phyloP scores from a whole-genome alignment of 2,888 invertebrate genomes.

The Blastobasis adustella region DNA sequence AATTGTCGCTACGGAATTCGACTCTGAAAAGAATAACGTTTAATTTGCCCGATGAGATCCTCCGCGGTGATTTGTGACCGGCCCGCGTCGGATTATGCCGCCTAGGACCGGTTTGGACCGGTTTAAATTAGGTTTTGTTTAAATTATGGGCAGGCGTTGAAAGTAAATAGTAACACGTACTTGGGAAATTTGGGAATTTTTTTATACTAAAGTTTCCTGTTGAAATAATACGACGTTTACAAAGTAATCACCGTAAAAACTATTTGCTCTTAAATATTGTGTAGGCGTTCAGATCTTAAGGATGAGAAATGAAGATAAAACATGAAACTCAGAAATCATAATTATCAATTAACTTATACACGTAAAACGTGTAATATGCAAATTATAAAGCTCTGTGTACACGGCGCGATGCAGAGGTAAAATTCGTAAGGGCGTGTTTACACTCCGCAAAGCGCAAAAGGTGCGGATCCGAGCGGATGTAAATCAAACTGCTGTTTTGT shows the following conservation, averaged over 20 bases:
- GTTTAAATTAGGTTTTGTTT: conserved; percentile 5
- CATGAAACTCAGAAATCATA: conserved; percentile 15
- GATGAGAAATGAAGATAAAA: not conserved
- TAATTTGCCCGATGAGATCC: conserved; percentile 59
- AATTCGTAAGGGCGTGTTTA: conserved; percentile 56
- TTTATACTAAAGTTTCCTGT: too few species aligned
- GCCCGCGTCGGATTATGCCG: not conserved
- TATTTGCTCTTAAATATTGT: too few species aligned
- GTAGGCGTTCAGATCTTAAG: too few species aligned
- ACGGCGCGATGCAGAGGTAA: conserved; percentile 24
- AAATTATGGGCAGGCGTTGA: not conserved
- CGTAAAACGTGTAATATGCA: conserved; percentile 32
- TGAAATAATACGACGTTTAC: too few species aligned
- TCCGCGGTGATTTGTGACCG: conserved; percentile 47
- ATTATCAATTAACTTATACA: conserved; percentile 35
- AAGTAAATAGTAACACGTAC: not conserved
- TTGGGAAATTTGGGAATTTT: too few species aligned
- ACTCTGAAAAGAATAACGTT: conserved; percentile 67
- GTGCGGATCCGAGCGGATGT: conserved; percentile 67
- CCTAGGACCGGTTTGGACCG: conserved; percentile 15
- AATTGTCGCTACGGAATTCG: conserved; percentile 54
- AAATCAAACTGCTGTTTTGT: conserved; percentile 74
- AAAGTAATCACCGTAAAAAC: too few species aligned
- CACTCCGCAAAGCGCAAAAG: conserved; percentile 61
- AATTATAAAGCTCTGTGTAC: conserved; percentile 26